Conservation (phyloP, 2,113 vertebrate genomes). For the Hucho hucho region DNA sequence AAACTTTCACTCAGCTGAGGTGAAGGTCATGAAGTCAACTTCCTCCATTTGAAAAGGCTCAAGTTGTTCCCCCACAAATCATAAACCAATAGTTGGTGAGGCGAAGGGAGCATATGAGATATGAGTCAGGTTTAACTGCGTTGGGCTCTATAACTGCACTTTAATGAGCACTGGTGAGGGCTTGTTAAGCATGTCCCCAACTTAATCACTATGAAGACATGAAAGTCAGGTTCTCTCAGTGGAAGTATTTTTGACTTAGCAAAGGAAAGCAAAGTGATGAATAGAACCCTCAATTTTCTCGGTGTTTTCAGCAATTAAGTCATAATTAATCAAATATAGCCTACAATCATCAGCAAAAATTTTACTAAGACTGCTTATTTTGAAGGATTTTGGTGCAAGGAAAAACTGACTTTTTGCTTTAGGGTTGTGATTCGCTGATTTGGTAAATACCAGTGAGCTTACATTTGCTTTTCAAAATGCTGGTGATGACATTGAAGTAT, state of each 20-base stretch:
- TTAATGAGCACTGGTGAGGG: slow-evolving; percentile 49
- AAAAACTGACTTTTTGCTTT: no score
- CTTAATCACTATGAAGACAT: slow-evolving; percentile 49
- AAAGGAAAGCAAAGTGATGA: slow-evolving; percentile 15
- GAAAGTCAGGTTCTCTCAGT: slow-evolving; percentile 18
- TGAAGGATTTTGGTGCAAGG: no score
- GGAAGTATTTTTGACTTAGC: slow-evolving; percentile 5
- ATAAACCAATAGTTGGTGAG: slow-evolving; percentile 14
- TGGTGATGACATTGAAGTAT: neutral
- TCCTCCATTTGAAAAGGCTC: slow-evolving; percentile 5
- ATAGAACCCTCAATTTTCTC: no score
- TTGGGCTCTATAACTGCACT: slow-evolving; percentile 28
- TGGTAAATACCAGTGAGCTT: neutral
- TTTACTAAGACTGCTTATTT: no score
- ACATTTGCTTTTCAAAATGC: neutral
- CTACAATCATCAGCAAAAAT: no score
- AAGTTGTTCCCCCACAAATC: slow-evolving; percentile 27
- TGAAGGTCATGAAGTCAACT: neutral
- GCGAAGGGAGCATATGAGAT: neutral
- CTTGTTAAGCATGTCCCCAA: slow-evolving; percentile 28
- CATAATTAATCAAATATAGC: no score
- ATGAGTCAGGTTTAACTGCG: slow-evolving; percentile 10
- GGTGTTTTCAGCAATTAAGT: no score
- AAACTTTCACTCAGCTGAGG: neutral
- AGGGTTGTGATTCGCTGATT: no score